phyloP scores from a whole-genome alignment of 2,113 vertebrate genomes.

The Psammodynastes pulverulentus region DNA sequence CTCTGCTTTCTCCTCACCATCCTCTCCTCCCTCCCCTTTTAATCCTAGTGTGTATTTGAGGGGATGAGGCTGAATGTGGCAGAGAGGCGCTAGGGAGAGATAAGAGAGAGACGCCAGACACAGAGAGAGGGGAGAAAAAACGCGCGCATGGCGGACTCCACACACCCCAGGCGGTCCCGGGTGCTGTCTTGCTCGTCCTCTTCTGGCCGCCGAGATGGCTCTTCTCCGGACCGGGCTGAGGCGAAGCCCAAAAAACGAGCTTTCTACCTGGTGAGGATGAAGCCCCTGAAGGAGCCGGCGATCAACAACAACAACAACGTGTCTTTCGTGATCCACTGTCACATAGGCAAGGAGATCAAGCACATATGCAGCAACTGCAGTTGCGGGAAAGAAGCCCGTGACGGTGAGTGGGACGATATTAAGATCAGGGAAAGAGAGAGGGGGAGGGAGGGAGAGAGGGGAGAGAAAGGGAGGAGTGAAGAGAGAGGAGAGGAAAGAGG shows the following conservation, averaged over 20 bases:
- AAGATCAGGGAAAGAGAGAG: background rate
- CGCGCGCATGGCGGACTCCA: conserved; percentile 78
- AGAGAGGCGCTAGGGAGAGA: conserved; percentile 41
- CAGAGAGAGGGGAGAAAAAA: conserved; percentile 18
- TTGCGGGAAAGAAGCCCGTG: conserved; percentile 86
- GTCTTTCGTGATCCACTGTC: conserved; percentile 94
- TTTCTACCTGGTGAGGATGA: conserved; percentile 90
- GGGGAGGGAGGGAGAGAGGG: background rate
- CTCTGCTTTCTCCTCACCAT: background rate
- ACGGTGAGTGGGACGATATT: conserved; percentile 81
- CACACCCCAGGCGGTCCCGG: conserved; percentile 67
- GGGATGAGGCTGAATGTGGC: conserved; percentile 50
- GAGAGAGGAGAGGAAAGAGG: no score
- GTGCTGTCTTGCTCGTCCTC: conserved; percentile 72
- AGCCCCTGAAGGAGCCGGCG: conserved; percentile 83
- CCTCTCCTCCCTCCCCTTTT: conserved; percentile 49
- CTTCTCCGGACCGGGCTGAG: conserved; percentile 64
- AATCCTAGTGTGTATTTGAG: conserved; percentile 15
- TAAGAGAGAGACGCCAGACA: background rate
- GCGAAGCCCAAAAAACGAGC: conserved; percentile 85
- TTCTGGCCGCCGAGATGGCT: conserved; percentile 73
- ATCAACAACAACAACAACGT: conserved; percentile 82
- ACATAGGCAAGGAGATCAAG: conserved; percentile 97
- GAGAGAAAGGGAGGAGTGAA: background rate
- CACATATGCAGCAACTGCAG: conserved; percentile 99